Evolutionary conservation across 2,797 vertebrate species (phyloP), one percentile per base, ranked within the genome.

Genomic region (Pseudocheirus occidentalis): DNA sequence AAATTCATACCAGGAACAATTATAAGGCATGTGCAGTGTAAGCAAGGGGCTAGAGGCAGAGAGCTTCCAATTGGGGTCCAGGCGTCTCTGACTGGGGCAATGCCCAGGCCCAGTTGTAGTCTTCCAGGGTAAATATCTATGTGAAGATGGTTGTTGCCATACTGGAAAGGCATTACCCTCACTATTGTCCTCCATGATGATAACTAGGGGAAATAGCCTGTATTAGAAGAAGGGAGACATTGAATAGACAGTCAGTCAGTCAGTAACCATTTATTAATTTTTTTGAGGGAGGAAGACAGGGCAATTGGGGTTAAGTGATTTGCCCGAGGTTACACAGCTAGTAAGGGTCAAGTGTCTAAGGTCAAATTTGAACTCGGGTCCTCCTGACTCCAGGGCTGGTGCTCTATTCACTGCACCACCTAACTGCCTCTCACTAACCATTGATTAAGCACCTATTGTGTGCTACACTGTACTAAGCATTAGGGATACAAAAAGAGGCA

Each of bases 21-120:
- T 0, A 46, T 0, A 40, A 56, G 31, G 1, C 5, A 53, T 18
- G 24, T 34, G 55, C 14, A 14, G 0, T 0, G n/a, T 14, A n/a
- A 7, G 3, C 21, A 87, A 50, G 21, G 21, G 24, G 21, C 24
- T 27, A 87, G 73, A 50, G 40, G 40, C 73, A 87, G 21, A 46
- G 66, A 87, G 40, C 24, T 46, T 50, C 40, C 31, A 46, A 10
- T 3, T 87, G 73, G 73, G 12, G 66, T 81, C 18, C 7, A 2
- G 14, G 66, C 3, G 21, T 81, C 34, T 81, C 73, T 81, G 21
- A 81, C 5, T 87, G 21, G 24, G 73, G 40, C 21, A 87, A 87
- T 87, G 73, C 21, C 40, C 73, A 87, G 46, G 73, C 73, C 40
- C 73, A 10, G 73, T 40, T 46, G n/a, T 46, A 46, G n/a, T 46